Evolutionary conservation across 2,888 invertebrate genomes (phyloP), one percentile per base, ranked within the genome.

Genomic region (Epirrhoe tristata): DNA sequence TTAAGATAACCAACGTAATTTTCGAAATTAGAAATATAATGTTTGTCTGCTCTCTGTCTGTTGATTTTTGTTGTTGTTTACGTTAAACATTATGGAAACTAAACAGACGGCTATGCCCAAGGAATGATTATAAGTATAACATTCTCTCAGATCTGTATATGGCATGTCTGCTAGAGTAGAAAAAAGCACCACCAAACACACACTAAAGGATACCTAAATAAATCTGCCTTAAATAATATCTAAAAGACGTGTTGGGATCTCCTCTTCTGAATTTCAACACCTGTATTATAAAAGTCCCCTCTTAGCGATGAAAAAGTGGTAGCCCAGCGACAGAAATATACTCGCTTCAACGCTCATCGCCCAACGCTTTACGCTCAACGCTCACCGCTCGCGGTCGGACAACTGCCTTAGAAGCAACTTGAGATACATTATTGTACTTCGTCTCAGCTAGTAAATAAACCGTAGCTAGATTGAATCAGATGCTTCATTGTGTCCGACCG

Each of bases 401-500:
- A n/a, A n/a, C n/a, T n/a, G n/a, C n/a, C 24, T 24, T 24, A 24
- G 1, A 24, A 24, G 24, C 24, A 24, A 24, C 24, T 24, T 2
- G 24, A 24, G 24, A 3, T 39, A 43, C 12, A 14, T n/a, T 46
- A 10, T 16, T 48, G 48, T 48, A 48, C 48, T 16, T 48, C 48
- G 14, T 14, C 14, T 48, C 16, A 48, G 48, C 48, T 16, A 48
- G 58, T 61, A 68, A 64, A 68, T 64, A 64, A 61, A 65, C 58
- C 46, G 58, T 61, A 65, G 64, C 68, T 68, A 65, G 61, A 68
- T 64, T 68, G 61, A 64, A 64, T 68, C 58, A 58, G 58, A 68
- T 65, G 64, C 51, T 54, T 61, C 46, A 63, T 63, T 63, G 63
- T 66, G 46, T 60, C 59, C 76, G 77, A 75, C 79, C 74, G 72